These are phyloP conservation scores for Phengaris alcon DNA, from an alignment of 2,888 invertebrate species.

Conservation along the genomic window DNA sequence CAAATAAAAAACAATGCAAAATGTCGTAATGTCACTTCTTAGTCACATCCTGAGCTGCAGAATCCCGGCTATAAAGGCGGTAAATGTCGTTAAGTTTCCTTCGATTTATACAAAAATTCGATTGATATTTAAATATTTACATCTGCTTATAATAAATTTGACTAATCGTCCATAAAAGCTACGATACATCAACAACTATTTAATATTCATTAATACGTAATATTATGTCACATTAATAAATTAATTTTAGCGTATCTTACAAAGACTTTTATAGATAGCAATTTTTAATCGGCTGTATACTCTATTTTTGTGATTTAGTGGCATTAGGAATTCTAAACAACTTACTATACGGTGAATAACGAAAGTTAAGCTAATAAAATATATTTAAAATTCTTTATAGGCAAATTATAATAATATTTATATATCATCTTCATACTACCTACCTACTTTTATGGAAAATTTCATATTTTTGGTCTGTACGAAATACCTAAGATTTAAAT, in stretches of 20 bases:
- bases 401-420: too few relatives aligned
- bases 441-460: too few relatives aligned
- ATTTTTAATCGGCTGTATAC: neutral
- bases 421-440: too few relatives aligned
- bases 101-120: conserved; percentile 2
- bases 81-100: conserved; percentile 3
- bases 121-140: conserved; percentile 23
- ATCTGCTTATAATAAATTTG: conserved; percentile 21
- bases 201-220: conserved; percentile 1
- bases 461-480: too few relatives aligned
- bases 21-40: conserved; percentile 21
- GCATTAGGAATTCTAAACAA: too few relatives aligned
- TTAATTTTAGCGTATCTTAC: neutral
- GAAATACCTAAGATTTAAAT: too few relatives aligned
- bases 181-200: conserved; percentile 1
- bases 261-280: neutral
- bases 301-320: neutral
- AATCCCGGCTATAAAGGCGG: conserved; percentile 2
- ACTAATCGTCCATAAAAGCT: conserved; percentile 13
- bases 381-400: too few relatives aligned
- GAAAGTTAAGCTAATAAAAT: too few relatives aligned
- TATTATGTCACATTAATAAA: conserved; percentile 18
- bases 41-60: conserved; percentile 16
- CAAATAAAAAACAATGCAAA: conserved; percentile 26
- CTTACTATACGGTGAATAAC: too few relatives aligned